Base-by-base conservation (phyloP, 2,888 invertebrate species). In the Pristionchus arcanus region DNA sequence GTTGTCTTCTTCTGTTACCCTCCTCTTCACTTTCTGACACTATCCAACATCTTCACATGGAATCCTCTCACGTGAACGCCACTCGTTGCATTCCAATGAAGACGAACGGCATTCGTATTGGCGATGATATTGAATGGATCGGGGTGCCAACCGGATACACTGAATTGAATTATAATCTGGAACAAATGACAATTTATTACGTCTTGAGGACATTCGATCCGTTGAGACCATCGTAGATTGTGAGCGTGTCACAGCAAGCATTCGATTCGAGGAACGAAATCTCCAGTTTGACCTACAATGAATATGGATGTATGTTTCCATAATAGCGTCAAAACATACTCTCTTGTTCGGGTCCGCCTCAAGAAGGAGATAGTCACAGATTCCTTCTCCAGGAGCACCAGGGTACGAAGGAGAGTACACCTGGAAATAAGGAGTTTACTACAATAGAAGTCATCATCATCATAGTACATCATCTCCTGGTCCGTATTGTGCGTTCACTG, bases 41-140 rank as follows among this genome's bases (percentile, higher is more conserved):
- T 59, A 15, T 68, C n/a, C 25, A 74, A 15, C 74, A 74, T 74
- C 34, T 21, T 74, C 34, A 31, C 81, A 5, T 83, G 42, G 81
- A 83, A 83, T 83, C 81, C 81, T 83, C 81, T 83, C 9, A 83
- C 81, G 21, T 83, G 19, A 11, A 28, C 81, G 13, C 81, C 81
- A 83, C 81, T 83, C 31, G 81, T 53, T 2, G 81, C 81, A 49
- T 83, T 83, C 81, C 81, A 83, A 21, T 28, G 49, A n/a, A 83
- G 81, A n/a, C 81, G 42, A 16, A 83, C 34, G 19, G 81, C 42
- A 53, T 83, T 83, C 25, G 81, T 53, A 49, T 83, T 83, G n/a
- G 81, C 81, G 34, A 83, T 74, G 21, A 74, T 37, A 15, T 74
- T 11, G 37, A 74, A 31, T 31, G 74, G 34, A 34, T 31, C 34